These are phyloP conservation scores for Graphium colonna DNA, from an alignment of 2,888 invertebrate species.

Conservation along the genomic window DNA sequence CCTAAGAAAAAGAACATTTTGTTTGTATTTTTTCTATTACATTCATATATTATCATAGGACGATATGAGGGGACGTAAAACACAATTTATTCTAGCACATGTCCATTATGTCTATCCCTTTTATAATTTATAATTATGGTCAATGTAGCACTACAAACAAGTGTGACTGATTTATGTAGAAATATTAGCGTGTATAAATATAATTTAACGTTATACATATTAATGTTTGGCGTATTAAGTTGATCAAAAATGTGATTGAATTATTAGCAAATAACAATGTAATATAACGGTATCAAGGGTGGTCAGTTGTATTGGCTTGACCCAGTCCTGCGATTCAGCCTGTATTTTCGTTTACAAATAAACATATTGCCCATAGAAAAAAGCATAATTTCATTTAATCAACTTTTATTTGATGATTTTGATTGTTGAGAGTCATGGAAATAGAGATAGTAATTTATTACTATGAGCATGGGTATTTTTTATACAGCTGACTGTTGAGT, in stretches of 20 bases:
- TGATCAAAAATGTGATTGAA: conserved; percentile 43
- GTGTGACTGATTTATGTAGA: conserved; percentile 13
- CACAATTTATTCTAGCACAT: conserved; percentile 10
- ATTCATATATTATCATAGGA: not conserved
- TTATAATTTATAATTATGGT: not conserved
- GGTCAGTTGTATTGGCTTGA: conserved; percentile 53
- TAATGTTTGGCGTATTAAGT: conserved; percentile 43
- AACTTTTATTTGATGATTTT: too few species aligned
- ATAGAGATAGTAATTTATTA: too few species aligned
- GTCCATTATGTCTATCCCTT: conserved; percentile 5
- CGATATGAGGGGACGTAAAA: not conserved
- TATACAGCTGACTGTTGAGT: too few species aligned
- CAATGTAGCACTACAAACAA: conserved; percentile 6
- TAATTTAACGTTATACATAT: conserved; percentile 15
- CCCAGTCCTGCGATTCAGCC: conserved; percentile 37
- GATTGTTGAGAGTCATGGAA: too few species aligned
- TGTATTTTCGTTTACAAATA: conserved; percentile 67
- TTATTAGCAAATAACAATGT: conserved; percentile 25
- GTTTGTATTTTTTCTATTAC: too few species aligned
- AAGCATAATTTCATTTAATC: too few species aligned
- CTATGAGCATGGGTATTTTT: too few species aligned
- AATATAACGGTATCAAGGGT: conserved; percentile 25
- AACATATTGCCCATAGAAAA: conserved; percentile 57
- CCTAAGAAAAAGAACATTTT: too few species aligned
- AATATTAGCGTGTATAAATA: conserved; percentile 13